Base-by-base conservation (phyloP, 2,113 vertebrate species). In the Zingel zingel region DNA sequence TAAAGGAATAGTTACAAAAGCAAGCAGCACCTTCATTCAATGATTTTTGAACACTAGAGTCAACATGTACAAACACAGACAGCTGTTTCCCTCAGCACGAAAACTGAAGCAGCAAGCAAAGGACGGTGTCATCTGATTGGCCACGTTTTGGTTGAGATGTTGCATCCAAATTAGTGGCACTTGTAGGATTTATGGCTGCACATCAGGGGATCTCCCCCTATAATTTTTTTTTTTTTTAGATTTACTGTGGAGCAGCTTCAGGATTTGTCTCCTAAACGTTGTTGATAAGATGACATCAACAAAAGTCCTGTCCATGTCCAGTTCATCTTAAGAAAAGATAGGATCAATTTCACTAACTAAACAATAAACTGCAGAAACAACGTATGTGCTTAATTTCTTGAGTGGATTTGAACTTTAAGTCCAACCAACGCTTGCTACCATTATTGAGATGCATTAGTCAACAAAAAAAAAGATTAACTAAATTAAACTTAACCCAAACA, bases 361-460 rank as follows among this genome's bases (percentile, higher is more conserved):
- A 4, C 1, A 23, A 9, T 1, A 30, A 30, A 25, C 39, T 19
- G 21, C 9, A 18, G 0, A 23, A 21, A 36, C 6, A n/a, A 19
- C 19, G 0, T 21, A 15, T 57, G 12, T 18, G 3, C 1, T 45
- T 7, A 4, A 23, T 21, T 56, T 21, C 19, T 75, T 39, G 18
- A 0, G 2, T 58, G 43, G 3, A 64, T 23, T 58, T 54, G 25
- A 16, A 39, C 51, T 71, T 73, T 21, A 62, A 48, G 1, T 30
- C 13, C 6, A 13, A 18, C 0, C 6, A 61, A 16, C 19, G 13
- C 4, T 16, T 36, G 5, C 39, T 4, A 2, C 2, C 8, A 43
- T 50, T 1, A 23, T 12, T 6, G 16, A 48, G 1, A 5, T 0
- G 6, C 0, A 39, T 64, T 19, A 3, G 23, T n/a, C 0, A 4